phyloP scores from a whole-genome alignment of 2,113 vertebrate genomes.

The Siniperca knerii region DNA sequence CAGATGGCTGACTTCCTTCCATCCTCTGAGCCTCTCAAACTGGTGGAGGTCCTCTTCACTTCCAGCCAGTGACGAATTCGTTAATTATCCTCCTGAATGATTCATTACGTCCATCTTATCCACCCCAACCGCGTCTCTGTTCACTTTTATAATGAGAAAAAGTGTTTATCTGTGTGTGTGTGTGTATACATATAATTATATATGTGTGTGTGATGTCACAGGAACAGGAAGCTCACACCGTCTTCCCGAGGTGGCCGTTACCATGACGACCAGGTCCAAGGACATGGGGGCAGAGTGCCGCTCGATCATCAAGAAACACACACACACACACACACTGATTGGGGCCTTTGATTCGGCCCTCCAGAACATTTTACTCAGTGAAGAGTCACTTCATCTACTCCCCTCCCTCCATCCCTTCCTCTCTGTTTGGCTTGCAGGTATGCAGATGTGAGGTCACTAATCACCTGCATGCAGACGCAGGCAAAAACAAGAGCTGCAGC shows the following conservation, averaged over 20 bases:
- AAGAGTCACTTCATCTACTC: conserved; percentile 3
- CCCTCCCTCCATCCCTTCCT: neutral
- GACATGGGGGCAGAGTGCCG: conserved; percentile 54
- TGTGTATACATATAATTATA: no score
- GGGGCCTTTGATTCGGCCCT: neutral
- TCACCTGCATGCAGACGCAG: conserved; percentile 62
- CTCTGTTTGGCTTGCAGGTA: conserved; percentile 42
- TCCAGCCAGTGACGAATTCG: conserved; percentile 12
- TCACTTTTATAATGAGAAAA: neutral
- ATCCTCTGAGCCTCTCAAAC: neutral
- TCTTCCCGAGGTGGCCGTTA: conserved; percentile 36
- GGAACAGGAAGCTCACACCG: conserved; percentile 34
- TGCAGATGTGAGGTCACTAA: conserved; percentile 65
- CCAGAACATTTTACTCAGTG: conserved; percentile 16
- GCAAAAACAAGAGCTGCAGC: conserved; percentile 47
- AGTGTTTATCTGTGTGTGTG: neutral
- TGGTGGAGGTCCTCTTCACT: neutral
- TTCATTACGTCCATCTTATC: conserved; percentile 4
- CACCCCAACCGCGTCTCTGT: neutral
- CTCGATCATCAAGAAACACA: conserved; percentile 48
- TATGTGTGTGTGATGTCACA: conserved; percentile 49
- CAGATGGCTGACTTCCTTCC: neutral
- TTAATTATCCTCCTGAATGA: conserved; percentile 13
- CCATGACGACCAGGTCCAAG: conserved; percentile 73
- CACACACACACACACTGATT: conserved; percentile 10